Evolutionary conservation across 2,113 vertebrate species (phyloP).

Genomic region (Indicator indicator): DNA sequence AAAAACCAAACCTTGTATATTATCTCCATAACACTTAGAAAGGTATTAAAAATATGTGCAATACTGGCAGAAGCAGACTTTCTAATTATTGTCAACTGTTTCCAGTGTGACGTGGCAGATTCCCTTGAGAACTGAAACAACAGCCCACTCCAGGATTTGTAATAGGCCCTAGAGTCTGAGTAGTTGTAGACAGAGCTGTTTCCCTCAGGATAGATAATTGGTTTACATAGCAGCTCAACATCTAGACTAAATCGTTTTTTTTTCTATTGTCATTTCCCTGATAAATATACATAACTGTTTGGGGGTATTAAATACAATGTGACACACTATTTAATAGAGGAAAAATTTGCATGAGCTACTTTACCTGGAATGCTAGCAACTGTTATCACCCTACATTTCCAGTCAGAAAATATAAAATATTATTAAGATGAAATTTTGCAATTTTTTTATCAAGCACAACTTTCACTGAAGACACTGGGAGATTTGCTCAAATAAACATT

Average conservation of each 20-base stretch:
- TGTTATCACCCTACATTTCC: conserved; percentile 65
- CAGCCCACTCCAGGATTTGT: conserved; percentile 83
- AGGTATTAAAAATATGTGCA: conserved; percentile 85
- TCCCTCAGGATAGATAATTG: conserved; percentile 86
- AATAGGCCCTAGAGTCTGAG: conserved; percentile 86
- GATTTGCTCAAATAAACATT: conserved; percentile 57
- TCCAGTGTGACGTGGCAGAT: conserved; percentile 83
- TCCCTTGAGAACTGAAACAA: conserved; percentile 84
- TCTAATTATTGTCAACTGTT: conserved; percentile 88
- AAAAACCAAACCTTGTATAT: conserved; percentile 85
- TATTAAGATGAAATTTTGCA: conserved; percentile 51
- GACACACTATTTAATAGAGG: conserved; percentile 72
- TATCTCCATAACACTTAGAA: conserved; percentile 86
- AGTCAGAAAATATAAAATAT: conserved; percentile 75
- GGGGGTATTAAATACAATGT: conserved; percentile 73
- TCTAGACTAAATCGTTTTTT: conserved; percentile 79
- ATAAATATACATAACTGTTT: conserved; percentile 81
- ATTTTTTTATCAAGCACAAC: conserved; percentile 61
- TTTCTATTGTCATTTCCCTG: conserved; percentile 76
- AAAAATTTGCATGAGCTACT: conserved; percentile 73
- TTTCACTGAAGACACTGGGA: conserved; percentile 35
- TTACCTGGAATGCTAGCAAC: conserved; percentile 77
- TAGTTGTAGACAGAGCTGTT: conserved; percentile 82
- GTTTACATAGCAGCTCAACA: conserved; percentile 85
- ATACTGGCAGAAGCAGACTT: conserved; percentile 82